A percentile compares a stretch with the other conserved stretches of the same genome.
Conservation (phyloP, 2,113 vertebrate genomes). For the Fulmarus glacialis region DNA sequence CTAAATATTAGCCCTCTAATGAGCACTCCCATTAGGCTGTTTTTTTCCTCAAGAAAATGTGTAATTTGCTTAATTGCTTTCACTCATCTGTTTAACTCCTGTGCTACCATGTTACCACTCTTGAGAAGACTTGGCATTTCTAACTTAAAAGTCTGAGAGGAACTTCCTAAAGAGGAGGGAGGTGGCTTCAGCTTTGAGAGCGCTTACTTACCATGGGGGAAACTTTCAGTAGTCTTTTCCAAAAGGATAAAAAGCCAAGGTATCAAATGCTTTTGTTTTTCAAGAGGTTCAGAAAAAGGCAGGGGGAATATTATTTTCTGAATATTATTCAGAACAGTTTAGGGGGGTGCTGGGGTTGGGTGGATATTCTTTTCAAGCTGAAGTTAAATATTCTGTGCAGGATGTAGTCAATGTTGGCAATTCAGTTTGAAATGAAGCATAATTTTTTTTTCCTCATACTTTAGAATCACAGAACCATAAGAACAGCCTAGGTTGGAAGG, state of each 20-base stretch:
- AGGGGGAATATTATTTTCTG: not conserved
- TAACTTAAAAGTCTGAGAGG: not conserved
- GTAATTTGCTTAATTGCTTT: conserved; percentile 9
- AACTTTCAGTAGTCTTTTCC: not conserved
- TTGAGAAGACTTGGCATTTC: not conserved
- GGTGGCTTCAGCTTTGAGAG: not conserved
- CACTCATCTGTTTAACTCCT: not conserved
- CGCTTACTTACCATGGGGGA: not conserved
- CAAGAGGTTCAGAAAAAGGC: not conserved
- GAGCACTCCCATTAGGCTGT: not conserved
- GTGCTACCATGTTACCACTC: not conserved
- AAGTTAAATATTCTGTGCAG: not conserved
- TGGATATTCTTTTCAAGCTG: not conserved
- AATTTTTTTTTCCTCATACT: not conserved
- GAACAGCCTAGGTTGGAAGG: not conserved
- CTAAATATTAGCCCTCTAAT: conserved; percentile 29
- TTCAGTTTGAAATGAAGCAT: not conserved
- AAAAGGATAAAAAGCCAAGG: not conserved
- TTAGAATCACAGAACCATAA: not conserved
- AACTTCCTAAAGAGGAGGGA: not conserved
- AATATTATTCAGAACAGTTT: not conserved
- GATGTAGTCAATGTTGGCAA: not conserved
- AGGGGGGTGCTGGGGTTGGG: rapidly evolving
- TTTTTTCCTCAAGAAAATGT: not conserved
- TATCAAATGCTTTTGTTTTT: not conserved